A percentile compares a stretch with the other conserved stretches of the same genome.
Evolutionary conservation across 2,888 invertebrate genomes (phyloP).

Genomic region (Fragum sueziense): DNA sequence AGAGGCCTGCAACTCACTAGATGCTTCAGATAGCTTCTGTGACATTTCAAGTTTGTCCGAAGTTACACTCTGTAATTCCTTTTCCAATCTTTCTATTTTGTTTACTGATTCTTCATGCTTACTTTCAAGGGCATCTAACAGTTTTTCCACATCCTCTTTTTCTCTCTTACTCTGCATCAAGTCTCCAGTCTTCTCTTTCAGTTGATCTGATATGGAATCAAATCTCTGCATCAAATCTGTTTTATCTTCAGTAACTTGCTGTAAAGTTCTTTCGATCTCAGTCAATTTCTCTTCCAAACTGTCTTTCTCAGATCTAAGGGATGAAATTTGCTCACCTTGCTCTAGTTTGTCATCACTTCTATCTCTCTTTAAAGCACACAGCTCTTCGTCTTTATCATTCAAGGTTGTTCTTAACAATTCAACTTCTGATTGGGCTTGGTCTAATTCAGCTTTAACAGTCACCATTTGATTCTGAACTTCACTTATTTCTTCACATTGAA

Average conservation of each 20-base stretch:
- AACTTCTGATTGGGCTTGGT: neutral
- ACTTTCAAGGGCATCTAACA: conserved; percentile 29
- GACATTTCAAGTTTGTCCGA: conserved; percentile 37
- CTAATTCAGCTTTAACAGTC: neutral
- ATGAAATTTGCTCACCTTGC: conserved; percentile 23
- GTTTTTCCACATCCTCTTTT: conserved; percentile 10
- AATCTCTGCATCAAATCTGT: conserved; percentile 4
- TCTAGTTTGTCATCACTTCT: conserved; percentile 9
- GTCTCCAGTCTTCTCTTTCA: conserved; percentile 23
- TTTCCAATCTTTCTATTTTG: conserved; percentile 29
- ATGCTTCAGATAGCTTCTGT: conserved; percentile 47
- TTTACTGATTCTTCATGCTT: conserved; percentile 36
- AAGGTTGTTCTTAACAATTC: neutral
- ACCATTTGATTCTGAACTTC: neutral
- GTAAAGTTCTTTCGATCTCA: conserved; percentile 21
- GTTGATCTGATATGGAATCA: conserved; percentile 16
- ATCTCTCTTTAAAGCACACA: conserved; percentile 2
- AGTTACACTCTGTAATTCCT: conserved; percentile 31
- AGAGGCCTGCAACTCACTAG: conserved; percentile 57
- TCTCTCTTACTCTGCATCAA: conserved; percentile 15
- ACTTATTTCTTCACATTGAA: neutral
- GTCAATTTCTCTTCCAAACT: conserved; percentile 26
- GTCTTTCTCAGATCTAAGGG: conserved; percentile 15
- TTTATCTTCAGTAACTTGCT: neutral
- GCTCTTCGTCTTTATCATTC: neutral